A percentile compares a stretch with the other conserved stretches of the same genome.
phyloP scores from a whole-genome alignment of 2,113 vertebrate species.

The Trematomus loennbergii region DNA sequence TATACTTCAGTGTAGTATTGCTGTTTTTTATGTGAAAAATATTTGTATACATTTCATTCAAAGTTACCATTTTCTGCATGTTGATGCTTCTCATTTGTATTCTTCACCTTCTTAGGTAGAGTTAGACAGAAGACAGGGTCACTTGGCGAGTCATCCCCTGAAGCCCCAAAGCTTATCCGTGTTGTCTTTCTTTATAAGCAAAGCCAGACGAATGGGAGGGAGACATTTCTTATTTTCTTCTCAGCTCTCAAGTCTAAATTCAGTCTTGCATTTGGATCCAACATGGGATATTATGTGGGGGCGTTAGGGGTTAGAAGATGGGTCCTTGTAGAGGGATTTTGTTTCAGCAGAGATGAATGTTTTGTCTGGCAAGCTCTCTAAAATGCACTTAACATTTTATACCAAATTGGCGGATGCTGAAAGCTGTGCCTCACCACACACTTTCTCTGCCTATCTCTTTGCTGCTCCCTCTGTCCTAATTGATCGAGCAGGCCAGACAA shows the following conservation, averaged over 20 bases:
- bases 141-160: constrained; percentile 34
- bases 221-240: constrained; percentile 56
- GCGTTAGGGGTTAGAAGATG: constrained; percentile 50
- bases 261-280: constrained; percentile 36
- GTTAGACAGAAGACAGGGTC: constrained; percentile 20
- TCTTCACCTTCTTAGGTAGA: constrained; percentile 12
- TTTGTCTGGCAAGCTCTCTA: constrained; percentile 72
- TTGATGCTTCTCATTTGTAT: constrained; percentile 23
- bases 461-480: constrained; percentile 69
- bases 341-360: constrained; percentile 75
- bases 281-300: constrained; percentile 25
- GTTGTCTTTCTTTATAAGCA: constrained; percentile 27
- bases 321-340: constrained; percentile 62
- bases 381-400: constrained; percentile 80
- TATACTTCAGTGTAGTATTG: neutral
- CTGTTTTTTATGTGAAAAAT: constrained; percentile 4
- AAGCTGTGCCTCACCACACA: constrained; percentile 59
- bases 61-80: neutral
- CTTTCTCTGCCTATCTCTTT: constrained; percentile 50
- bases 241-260: constrained; percentile 30
- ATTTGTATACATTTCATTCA: constrained; percentile 2
- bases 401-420: constrained; percentile 68
- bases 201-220: constrained; percentile 19
- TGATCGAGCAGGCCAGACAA: constrained; percentile 77
- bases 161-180: constrained; percentile 24